Evolutionary conservation across 2,113 vertebrate species (phyloP), one percentile per base, ranked within the genome.

Genomic region (Charadrius vociferus): DNA sequence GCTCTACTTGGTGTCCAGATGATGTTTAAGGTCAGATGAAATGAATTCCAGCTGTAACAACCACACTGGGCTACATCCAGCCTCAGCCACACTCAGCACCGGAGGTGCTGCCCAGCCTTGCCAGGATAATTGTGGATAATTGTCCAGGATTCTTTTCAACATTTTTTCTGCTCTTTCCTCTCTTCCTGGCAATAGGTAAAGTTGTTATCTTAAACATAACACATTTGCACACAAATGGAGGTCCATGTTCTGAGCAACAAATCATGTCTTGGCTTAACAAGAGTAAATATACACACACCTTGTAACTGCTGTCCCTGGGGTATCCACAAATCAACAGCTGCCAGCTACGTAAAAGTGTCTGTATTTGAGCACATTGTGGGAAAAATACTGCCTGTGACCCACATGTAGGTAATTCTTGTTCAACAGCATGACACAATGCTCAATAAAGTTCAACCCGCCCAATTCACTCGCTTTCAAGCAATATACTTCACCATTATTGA

Each of bases 311-410:
- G 56, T 79, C 84, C 89, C 91, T 47, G 68, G 75, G 74, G 90
- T 45, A 88, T 34, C 81, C 93, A 92, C 90, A 96, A 71, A 87
- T 47, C 81, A 77, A 29, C 91, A 65, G 78, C 89, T 95, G 75
- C 83, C 86, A 84, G 73, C 91, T n/a, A 34, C 10, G 70, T 61
- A 56, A 47, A 79, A 91, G 84, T 56, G 26, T 30, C 63, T 81
- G 81, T 10, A 30, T 30, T 78, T 58, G 68, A 71, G 63, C 30
- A 71, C 36, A 23, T 9, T 17, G 29, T 19, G 73, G 39, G 32
- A 52, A 79, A 95, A 93, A 89, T 10, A 16, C 47, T 95, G 61
- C 66, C 70, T 49, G 10, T 36, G 66, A 87, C 66, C 47, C 39
- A 73, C 70, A 27, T 10, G 61, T 47, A 75, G 52, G 65, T 37